Conservation (phyloP, 2,797 vertebrate species). For the Catharus ustulatus region DNA sequence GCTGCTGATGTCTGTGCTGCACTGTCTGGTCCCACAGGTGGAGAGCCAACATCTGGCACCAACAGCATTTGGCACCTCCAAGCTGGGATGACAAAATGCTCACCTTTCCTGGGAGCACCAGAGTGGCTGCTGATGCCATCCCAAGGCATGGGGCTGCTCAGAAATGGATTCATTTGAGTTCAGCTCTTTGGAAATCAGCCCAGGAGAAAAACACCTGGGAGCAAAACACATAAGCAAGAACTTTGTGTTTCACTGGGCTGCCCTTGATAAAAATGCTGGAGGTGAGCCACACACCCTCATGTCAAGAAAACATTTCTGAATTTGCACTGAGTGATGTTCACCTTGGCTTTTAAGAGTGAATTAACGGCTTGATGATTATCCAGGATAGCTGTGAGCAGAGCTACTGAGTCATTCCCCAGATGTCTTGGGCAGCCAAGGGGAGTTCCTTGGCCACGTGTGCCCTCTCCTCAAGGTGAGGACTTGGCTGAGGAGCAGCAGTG, state of each 20-base stretch:
- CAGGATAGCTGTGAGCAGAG: neutral
- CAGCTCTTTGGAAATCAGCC: neutral
- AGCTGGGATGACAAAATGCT: neutral
- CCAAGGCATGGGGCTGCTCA: neutral
- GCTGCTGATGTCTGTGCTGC: neutral
- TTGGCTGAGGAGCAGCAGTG: neutral
- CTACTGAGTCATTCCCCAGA: neutral
- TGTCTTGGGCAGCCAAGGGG: neutral
- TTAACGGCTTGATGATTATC: neutral
- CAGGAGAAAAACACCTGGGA: neutral
- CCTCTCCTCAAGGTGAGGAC: neutral
- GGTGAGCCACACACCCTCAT: neutral
- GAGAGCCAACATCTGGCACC: neutral
- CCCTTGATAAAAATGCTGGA: neutral
- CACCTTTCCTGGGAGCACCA: neutral
- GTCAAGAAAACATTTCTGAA: neutral
- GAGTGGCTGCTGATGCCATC: neutral
- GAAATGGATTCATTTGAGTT: neutral
- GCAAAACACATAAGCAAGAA: neutral
- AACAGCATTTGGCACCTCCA: neutral
- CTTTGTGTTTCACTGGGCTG: neutral
- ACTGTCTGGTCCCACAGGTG: neutral
- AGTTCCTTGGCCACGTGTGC: neutral
- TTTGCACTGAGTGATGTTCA: neutral
- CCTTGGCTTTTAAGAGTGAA: neutral